Evolutionary conservation across 2,888 invertebrate species (phyloP), one percentile per base, ranked within the genome.

Genomic region (Platypus cylindrus): DNA sequence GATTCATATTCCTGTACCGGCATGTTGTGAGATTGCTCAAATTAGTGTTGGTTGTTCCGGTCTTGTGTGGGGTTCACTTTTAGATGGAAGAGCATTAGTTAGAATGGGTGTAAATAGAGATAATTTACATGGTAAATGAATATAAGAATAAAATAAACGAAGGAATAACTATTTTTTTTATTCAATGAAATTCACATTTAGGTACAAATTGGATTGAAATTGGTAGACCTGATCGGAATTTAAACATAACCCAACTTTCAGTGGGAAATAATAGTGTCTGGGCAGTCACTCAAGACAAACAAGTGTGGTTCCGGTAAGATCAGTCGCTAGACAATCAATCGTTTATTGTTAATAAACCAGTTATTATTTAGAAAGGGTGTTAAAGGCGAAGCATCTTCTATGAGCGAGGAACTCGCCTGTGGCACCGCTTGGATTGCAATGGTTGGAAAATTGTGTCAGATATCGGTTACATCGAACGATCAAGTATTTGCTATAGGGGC

Each of bases 401-500:
- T 71, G 40, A 79, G 78, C 49, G 83, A 83, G 59, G 74, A 77
- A 54, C 67, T 79, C 37, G 82, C 85, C 5, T 76, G 75, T 50
- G 89, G 89, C 3, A 78, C 70, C 52, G 80, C 82, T 16, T 91
- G 91, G 91, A 73, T 90, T 17, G 84, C 87, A 67, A 87, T 91
- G 72, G 78, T 85, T 40, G 87, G 85, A 28, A 75, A 78, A 56
- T 82, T 91, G 74, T 70, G 75, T 14, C 69, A 80, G 53, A 70
- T 91, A 29, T 81, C 86, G n/a, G 81, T 90, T 36, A 80, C 87
- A 18, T 70, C 77, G 9, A 85, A 85, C 62, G 89, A 91, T 64
- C 90, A 91, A 70, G 60, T 63, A 7, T 87, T 86, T 71, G 89
- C 80, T 8, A 75, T 90, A 47, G 87, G 89, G 4, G 74, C 77